Evolutionary conservation across 2,888 invertebrate genomes (phyloP).

Genomic region (Lithophane ornitopus): DNA sequence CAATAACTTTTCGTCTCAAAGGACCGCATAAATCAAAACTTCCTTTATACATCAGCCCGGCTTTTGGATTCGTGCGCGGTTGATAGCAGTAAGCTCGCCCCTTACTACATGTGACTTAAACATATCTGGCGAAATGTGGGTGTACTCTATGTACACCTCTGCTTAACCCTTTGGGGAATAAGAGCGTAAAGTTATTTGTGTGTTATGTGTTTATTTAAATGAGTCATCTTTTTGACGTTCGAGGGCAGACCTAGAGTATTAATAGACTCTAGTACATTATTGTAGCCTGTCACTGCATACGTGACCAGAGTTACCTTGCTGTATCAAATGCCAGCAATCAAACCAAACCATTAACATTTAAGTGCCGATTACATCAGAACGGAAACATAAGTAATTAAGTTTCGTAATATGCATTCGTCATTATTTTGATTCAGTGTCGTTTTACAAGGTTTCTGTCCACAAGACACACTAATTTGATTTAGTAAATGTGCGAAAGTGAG

Average conservation of each 20-base stretch:
- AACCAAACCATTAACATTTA: constrained; percentile 22
- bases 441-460: constrained; percentile 20
- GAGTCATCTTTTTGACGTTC: neutral
- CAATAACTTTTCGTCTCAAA: neutral
- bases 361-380: constrained; percentile 42
- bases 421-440: constrained; percentile 35
- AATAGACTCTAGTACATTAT: neutral
- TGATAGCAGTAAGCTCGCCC: neutral
- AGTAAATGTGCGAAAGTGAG: neutral
- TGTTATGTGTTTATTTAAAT: neutral
- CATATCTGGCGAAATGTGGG: neutral
- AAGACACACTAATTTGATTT: neutral
- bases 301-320: constrained; percentile 17
- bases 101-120: neutral
- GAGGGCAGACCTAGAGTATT: neutral
- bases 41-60: no score
- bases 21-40: no score
- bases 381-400: constrained; percentile 41
- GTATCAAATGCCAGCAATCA: constrained; percentile 26
- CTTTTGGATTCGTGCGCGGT: neutral
- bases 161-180: neutral
- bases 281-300: neutral
- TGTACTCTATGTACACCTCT: neutral
- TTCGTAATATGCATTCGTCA: constrained; percentile 34
- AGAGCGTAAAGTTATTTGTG: no score